Evolutionary conservation across 2,113 vertebrate genomes (phyloP).

Genomic region (Panthera uncia): DNA sequence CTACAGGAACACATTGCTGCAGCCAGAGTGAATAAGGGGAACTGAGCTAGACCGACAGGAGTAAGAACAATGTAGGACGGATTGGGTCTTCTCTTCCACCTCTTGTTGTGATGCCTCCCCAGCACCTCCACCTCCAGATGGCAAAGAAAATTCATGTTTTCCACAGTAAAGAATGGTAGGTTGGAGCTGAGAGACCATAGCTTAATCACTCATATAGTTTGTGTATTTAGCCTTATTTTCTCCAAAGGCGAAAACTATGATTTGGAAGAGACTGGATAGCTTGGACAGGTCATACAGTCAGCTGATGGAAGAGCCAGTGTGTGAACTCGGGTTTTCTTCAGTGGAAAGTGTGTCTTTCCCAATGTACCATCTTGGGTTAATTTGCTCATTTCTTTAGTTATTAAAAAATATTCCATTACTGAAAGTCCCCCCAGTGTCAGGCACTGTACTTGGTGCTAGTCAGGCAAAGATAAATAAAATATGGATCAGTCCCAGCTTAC

Average conservation of each 20-base stretch:
- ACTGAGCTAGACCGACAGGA: neutral
- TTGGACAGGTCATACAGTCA: neutral
- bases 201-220: neutral
- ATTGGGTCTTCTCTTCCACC: neutral
- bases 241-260: neutral
- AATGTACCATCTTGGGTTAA: neutral
- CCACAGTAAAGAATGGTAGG: neutral
- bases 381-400: neutral
- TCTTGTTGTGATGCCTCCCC: neutral
- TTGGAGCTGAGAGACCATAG: neutral
- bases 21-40: neutral
- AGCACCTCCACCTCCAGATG: fast-evolving
- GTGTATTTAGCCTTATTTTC: neutral
- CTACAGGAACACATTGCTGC: neutral
- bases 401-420: neutral
- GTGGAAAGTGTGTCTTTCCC: neutral
- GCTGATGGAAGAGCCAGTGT: neutral
- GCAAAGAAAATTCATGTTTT: neutral
- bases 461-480: neutral
- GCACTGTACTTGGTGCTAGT: neutral
- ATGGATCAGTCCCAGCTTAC: neutral
- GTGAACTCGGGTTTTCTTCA: neutral
- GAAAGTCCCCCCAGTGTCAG: neutral
- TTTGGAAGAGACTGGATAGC: neutral
- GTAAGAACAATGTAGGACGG: neutral